Evolutionary conservation across 1,140 invertebrate species (phyloP), one percentile per base, ranked within the genome.

Genomic region (Seison nebaliae): DNA sequence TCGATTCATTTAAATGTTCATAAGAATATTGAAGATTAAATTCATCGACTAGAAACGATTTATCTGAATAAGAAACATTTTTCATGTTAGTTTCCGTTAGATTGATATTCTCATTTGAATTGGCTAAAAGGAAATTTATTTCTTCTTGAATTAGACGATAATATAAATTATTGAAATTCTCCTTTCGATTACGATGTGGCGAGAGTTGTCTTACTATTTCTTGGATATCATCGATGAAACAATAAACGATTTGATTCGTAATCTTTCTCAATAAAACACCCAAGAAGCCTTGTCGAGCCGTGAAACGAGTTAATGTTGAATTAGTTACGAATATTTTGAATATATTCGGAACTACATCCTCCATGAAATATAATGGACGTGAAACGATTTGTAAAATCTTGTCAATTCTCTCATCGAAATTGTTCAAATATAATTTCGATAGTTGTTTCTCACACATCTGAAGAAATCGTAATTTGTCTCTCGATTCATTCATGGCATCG

Each of bases 401-500:
- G n/a, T n/a, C n/a, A n/a, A n/a, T n/a, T n/a, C n/a, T n/a, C 30
- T 44, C 37, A 26, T 8, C 12, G 9, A 26, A 26, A 26, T 26
- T 26, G 9, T 26, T 12, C 12, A 26, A 26, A 38, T 57, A 57
- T 40, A 59, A 43, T 44, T 54, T 50, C 28, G 54, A 50, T 43
- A 59, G 49, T 34, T 53, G 47, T 2, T 53, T 45, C 35, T 50
- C 48, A 22, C 57, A 36, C 5, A 52, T 55, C 35, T 59, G 55
- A 33, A 59, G 42, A 43, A 55, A 59, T 36, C 52, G 54, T 14
- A 57, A 51, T 46, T 59, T 59, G 42, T 59, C 57, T 42, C 54
- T 55, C 4, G 53, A 54, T 38, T 59, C 57, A 48, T 59, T 59
- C 47, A 55, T 47, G 4, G 52, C 52, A 47, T 59, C 57, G 21